Percentiles rank a stretch among this genome's conserved stretches.
phyloP scores from a whole-genome alignment of 2,797 vertebrate species.

The Fundulus diaphanus region DNA sequence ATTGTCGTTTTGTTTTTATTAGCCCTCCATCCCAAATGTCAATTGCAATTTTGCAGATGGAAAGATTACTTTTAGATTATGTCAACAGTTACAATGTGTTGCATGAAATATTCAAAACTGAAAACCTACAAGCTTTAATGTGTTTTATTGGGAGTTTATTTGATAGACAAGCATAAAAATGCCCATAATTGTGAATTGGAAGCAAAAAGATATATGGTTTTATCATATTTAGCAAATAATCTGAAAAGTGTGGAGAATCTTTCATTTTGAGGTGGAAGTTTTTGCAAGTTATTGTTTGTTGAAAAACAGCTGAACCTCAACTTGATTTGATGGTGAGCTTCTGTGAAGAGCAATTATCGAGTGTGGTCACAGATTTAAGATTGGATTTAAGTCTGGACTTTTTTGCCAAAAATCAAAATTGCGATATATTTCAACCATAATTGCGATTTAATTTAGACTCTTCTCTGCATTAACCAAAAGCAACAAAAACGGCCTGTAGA shows the following conservation, averaged over 20 bases:
- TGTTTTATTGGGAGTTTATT: too few relatives aligned
- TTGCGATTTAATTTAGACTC: too few relatives aligned
- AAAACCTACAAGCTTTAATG: too few relatives aligned
- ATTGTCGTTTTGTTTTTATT: not conserved
- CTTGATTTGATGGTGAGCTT: not conserved
- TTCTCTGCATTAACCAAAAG: too few relatives aligned
- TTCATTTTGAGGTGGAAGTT: not conserved
- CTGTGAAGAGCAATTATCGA: not conserved
- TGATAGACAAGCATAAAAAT: too few relatives aligned
- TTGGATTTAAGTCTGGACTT: not conserved
- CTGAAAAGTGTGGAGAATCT: not conserved
- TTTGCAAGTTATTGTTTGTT: too few relatives aligned
- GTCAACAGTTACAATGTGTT: not conserved
- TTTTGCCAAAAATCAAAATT: too few relatives aligned
- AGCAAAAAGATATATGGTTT: not conserved
- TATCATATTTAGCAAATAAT: not conserved
- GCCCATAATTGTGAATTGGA: not conserved
- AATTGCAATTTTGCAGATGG: not conserved
- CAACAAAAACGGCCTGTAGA: too few relatives aligned
- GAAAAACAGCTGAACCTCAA: too few relatives aligned
- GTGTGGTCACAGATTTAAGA: not conserved
- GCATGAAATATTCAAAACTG: too few relatives aligned
- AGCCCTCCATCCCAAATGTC: too few relatives aligned
- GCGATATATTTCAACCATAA: too few relatives aligned
- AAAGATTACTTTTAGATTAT: not conserved